Percentiles rank a stretch among this genome's conserved stretches.
Conservation (phyloP, 2,888 invertebrate genomes). For the Formica aserva region DNA sequence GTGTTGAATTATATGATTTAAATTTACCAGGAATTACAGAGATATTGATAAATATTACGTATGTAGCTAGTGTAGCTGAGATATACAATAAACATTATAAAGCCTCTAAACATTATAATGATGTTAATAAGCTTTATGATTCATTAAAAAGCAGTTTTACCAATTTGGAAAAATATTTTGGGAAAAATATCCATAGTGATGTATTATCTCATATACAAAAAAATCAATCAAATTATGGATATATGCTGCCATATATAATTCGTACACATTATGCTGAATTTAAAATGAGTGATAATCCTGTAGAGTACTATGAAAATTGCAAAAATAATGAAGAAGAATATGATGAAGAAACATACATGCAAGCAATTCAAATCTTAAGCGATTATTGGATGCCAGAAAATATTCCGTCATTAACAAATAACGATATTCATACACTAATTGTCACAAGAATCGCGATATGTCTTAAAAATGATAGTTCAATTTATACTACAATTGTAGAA, state of each 20-base stretch:
- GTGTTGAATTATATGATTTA: slow-evolving; percentile 53
- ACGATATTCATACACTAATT: slow-evolving; percentile 74
- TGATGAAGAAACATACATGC: slow-evolving; percentile 61
- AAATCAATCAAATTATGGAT: slow-evolving; percentile 64
- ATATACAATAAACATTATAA: slow-evolving; percentile 85
- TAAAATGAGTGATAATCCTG: slow-evolving; percentile 32
- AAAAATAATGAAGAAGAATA: slow-evolving; percentile 27
- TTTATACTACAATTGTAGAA: slow-evolving; percentile 70
- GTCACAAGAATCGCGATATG: slow-evolving; percentile 71
- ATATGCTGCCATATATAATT: slow-evolving; percentile 71
- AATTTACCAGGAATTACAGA: slow-evolving; percentile 79
- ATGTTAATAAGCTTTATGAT: slow-evolving; percentile 70
- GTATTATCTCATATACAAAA: slow-evolving; percentile 66
- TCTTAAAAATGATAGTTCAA: slow-evolving; percentile 52
- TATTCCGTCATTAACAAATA: slow-evolving; percentile 54
- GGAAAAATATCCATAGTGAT: slow-evolving; percentile 70
- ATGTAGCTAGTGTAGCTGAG: slow-evolving; percentile 82
- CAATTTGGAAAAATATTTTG: slow-evolving; percentile 73
- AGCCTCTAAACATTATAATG: slow-evolving; percentile 83
- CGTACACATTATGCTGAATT: slow-evolving; percentile 69
- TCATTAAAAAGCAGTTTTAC: slow-evolving; percentile 78
- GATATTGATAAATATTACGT: slow-evolving; percentile 81
- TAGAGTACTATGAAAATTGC: slow-evolving; percentile 60
- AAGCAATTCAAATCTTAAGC: slow-evolving; percentile 71
- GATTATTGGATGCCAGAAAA: slow-evolving; percentile 69